Percentiles rank a stretch among this genome's conserved stretches.
Conservation (phyloP, 1,140 invertebrate species). For the Hesperophylax magnus region DNA sequence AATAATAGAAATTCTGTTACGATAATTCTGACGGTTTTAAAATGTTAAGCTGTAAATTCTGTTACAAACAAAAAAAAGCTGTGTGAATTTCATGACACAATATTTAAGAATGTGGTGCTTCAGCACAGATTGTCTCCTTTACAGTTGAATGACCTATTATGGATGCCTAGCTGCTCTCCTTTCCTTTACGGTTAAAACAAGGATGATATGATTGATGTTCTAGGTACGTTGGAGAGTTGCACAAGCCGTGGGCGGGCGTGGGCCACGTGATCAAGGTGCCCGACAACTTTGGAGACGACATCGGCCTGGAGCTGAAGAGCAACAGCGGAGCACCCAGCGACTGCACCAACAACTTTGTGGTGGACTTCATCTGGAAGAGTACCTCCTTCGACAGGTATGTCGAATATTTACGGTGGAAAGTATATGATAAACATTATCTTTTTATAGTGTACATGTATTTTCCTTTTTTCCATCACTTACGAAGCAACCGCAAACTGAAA, state of each 20-base stretch:
- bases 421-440: too few relatives aligned
- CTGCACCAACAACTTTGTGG: constrained; percentile 95
- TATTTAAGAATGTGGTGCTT: too few relatives aligned
- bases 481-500: too few relatives aligned
- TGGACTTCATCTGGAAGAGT: constrained; percentile 99
- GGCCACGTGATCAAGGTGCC: constrained; percentile 99
- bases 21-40: too few relatives aligned
- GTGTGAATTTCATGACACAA: too few relatives aligned
- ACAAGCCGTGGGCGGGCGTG: constrained; percentile 95
- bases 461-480: too few relatives aligned
- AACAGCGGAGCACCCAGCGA: constrained; percentile 92
- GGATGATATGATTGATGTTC: neutral
- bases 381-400: constrained; percentile 95
- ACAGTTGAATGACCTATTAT: too few relatives aligned
- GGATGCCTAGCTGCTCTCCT: neutral
- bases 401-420: constrained; percentile 36
- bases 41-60: too few relatives aligned
- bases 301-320: constrained; percentile 96
- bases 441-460: too few relatives aligned
- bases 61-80: too few relatives aligned
- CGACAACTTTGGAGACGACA: constrained; percentile 98
- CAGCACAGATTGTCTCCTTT: too few relatives aligned
- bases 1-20: too few relatives aligned
- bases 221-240: constrained; percentile 93
- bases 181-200: neutral